Percentiles rank a stretch among this genome's conserved stretches.
phyloP scores from a whole-genome alignment of 2,888 invertebrate species.

The Drosophila acutilabella region DNA sequence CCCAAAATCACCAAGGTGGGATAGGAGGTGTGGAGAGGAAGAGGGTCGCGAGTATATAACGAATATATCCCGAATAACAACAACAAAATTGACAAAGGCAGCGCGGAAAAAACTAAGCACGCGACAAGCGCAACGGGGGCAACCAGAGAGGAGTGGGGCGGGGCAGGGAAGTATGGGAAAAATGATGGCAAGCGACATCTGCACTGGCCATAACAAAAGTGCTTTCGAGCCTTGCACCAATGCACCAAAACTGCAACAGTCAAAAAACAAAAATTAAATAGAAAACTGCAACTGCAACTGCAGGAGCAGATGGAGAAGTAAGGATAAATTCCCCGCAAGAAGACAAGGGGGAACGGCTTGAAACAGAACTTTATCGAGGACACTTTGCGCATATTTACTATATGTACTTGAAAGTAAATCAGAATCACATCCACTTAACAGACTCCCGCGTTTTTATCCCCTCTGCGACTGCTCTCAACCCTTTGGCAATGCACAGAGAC shows the following conservation, averaged over 20 bases:
- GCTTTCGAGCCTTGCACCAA: conserved; percentile 57
- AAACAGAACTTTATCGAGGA: conserved; percentile 41
- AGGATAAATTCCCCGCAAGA: conserved; percentile 28
- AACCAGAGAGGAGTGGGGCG: neutral
- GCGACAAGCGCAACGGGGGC: conserved; percentile 33
- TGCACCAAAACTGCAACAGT: conserved; percentile 64
- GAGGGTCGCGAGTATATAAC: conserved; percentile 47
- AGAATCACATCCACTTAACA: conserved; percentile 26
- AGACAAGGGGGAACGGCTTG: neutral
- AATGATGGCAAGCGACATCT: conserved; percentile 54
- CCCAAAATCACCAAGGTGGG: conserved; percentile 1
- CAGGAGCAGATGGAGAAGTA: neutral
- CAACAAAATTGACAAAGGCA: conserved; percentile 69
- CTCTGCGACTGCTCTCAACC: neutral
- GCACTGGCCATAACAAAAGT: conserved; percentile 69
- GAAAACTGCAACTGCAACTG: conserved; percentile 59
- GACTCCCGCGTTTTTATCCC: neutral
- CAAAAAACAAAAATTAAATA: conserved; percentile 35
- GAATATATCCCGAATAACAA: conserved; percentile 47
- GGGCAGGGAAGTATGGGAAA: neutral
- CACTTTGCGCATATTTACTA: conserved; percentile 26
- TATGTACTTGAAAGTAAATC: conserved; percentile 54
- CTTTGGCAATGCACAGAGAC: conserved; percentile 13
- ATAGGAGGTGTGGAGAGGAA: conserved; percentile 2
- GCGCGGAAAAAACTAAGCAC: conserved; percentile 81